phyloP scores from a whole-genome alignment of 1,140 invertebrate genomes.

The Nasonia longicornis region DNA sequence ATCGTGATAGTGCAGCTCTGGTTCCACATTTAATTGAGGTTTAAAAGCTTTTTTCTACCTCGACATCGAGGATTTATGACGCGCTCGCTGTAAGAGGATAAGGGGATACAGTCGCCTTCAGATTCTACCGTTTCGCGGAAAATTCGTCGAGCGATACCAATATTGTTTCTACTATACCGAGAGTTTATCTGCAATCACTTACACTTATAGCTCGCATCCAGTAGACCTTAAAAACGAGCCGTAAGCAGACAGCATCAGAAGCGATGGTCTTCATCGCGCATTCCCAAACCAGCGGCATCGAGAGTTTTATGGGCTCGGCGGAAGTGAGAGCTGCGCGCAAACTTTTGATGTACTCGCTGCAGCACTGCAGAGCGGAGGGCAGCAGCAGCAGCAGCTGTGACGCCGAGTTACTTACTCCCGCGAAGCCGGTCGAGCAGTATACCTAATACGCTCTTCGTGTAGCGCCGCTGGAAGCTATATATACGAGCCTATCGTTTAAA shows the following conservation, averaged over 20 bases:
- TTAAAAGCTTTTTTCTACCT: neutral
- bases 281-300: constrained; percentile 52
- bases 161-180: no score
- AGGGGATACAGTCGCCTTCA: no score
- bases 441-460: constrained; percentile 50
- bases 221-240: neutral
- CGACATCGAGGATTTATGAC: neutral
- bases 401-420: constrained; percentile 53
- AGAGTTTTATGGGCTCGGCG: constrained; percentile 59
- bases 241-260: neutral
- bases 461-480: neutral
- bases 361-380: constrained; percentile 37
- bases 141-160: neutral
- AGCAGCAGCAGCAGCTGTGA: constrained; percentile 52
- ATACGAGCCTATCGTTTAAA: constrained; percentile 49
- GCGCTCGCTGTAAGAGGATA: neutral
- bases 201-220: neutral
- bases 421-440: constrained; percentile 34
- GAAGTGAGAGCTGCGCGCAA: constrained; percentile 56
- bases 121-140: neutral
- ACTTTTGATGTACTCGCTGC: constrained; percentile 61
- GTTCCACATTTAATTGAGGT: neutral
- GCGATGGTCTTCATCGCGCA: constrained; percentile 52
- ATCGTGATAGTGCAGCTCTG: neutral
- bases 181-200: neutral